Percentiles rank a stretch among this genome's conserved stretches.
Evolutionary conservation across 2,113 vertebrate species (phyloP).

Genomic region (Hoplias malabaricus): DNA sequence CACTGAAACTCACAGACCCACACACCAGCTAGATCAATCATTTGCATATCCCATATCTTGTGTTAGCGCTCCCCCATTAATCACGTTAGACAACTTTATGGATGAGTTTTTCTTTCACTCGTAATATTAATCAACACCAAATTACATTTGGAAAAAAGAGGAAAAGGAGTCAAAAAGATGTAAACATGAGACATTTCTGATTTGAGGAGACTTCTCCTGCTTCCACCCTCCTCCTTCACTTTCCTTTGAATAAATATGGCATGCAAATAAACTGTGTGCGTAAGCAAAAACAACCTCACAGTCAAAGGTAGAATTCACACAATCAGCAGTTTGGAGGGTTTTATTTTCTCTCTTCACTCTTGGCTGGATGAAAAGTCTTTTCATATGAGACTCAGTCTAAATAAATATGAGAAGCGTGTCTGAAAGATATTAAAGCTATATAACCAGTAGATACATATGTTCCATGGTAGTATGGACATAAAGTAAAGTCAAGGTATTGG

Average conservation of each 20-base stretch:
- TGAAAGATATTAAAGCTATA: slow-evolving; percentile 9
- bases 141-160: slow-evolving; percentile 40
- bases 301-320: slow-evolving; percentile 23
- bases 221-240: neutral
- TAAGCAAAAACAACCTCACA: slow-evolving; percentile 46
- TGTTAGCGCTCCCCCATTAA: slow-evolving; percentile 42
- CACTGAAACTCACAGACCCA: slow-evolving; percentile 1
- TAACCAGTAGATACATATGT: neutral
- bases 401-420: neutral
- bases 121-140: slow-evolving; percentile 49
- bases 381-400: neutral
- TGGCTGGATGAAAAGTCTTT: slow-evolving; percentile 9
- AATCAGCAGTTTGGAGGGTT: slow-evolving; percentile 37
- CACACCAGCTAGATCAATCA: slow-evolving; percentile 39
- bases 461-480: neutral
- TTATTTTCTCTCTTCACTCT: neutral
- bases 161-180: slow-evolving; percentile 25
- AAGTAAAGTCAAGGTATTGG: neutral
- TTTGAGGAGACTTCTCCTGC: slow-evolving; percentile 13
- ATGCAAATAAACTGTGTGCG: slow-evolving; percentile 44
- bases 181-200: slow-evolving; percentile 27
- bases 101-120: slow-evolving; percentile 41
- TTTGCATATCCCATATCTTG: slow-evolving; percentile 50
- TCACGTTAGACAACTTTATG: slow-evolving; percentile 52
- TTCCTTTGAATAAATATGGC: slow-evolving; percentile 34